Evolutionary conservation across 1,140 invertebrate genomes (phyloP), one percentile per base, ranked within the genome.

Genomic region (Euwallacea fornicatus): DNA sequence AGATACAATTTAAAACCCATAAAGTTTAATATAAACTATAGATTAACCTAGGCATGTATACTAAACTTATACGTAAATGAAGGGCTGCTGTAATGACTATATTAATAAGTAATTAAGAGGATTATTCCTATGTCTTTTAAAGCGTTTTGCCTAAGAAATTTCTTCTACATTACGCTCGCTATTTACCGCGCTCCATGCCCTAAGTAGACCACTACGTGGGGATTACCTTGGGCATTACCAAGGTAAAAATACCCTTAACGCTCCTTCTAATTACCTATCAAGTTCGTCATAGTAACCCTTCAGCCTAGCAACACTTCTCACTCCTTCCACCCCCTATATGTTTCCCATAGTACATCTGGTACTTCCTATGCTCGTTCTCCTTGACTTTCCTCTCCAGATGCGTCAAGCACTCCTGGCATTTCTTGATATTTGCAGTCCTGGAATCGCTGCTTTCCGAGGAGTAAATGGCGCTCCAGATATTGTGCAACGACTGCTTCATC

Each of bases 401-500:
- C 11, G 43, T n/a, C 10, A 72, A 47, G 46, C 70, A 72, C 50
- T 61, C 58, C 42, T 72, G 70, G 8, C 64, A 42, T 63, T 63
- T 72, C 55, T 72, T 72, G 44, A 72, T 72, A 64, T 67, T 72
- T 9, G 55, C 15, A 4, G 70, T 67, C 33, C 64, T 47, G n/a
- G 64, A 66, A 53, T 63, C 70, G 64, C 64, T 66, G 42, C 44
- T 72, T 53, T 72, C 70, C 8, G 70, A 54, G 0, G 70, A 60
- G 33, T 72, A 72, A 16, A 72, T 55, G 41, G 54, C 16, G 21
- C 61, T 65, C 70, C 70, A 72, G 10, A 72, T 72, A 42, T 72
- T 72, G 43, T 72, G 70, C n/a, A 72, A 44, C 11, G 70, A 66
- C 42, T 72, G 70, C 44, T 72, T 72, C 70, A 72, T 72, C 58